Conservation (phyloP, 2,113 vertebrate genomes). For the Rhodinocichla rosea region DNA sequence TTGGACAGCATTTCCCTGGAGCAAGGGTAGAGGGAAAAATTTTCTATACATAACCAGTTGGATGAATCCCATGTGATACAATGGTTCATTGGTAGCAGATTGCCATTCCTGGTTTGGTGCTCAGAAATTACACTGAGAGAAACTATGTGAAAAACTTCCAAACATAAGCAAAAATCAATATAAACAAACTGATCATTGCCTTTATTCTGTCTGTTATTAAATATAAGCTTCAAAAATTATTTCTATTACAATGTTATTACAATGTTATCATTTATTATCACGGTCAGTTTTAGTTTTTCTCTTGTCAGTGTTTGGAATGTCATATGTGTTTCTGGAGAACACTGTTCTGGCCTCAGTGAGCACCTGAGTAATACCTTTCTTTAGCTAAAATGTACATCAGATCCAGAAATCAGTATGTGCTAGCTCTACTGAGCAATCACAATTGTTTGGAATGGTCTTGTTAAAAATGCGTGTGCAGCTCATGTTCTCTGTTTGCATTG, state of each 20-base stretch:
- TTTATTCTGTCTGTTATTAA: neutral
- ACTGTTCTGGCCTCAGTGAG: neutral
- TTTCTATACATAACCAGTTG: fast-evolving
- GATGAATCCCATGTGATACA: neutral
- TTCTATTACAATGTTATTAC: neutral
- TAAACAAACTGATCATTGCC: neutral
- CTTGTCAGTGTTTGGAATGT: neutral
- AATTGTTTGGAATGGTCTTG: neutral
- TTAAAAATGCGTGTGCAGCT: neutral
- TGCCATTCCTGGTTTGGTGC: neutral
- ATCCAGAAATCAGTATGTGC: neutral
- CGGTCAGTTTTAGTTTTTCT: neutral
- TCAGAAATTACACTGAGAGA: neutral
- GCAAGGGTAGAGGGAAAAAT: neutral
- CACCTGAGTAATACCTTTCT: neutral
- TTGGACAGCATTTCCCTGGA: conserved; percentile 77
- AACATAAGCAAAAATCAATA: neutral
- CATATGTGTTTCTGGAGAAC: neutral
- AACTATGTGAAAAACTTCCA: neutral
- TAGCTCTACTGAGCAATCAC: neutral
- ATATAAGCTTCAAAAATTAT: neutral
- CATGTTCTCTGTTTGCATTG: neutral
- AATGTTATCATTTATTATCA: neutral
- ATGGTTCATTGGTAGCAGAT: neutral
- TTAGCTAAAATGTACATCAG: neutral